A percentile compares a stretch with the other conserved stretches of the same genome.
phyloP scores from a whole-genome alignment of 2,888 invertebrate genomes.

The Macaria liturata region DNA sequence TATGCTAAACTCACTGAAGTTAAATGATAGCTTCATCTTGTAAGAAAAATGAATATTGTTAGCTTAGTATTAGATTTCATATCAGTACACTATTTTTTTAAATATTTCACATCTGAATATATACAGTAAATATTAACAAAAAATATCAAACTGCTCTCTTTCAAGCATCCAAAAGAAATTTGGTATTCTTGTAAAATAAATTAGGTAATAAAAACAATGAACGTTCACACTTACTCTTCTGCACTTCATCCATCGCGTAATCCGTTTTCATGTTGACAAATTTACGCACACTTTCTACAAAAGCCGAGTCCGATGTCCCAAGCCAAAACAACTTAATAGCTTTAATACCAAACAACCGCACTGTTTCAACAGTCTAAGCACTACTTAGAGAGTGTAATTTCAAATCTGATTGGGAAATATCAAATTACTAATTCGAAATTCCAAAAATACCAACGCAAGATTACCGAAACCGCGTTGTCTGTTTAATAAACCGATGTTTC shows the following conservation, averaged over 20 bases:
- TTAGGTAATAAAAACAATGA: slow-evolving; percentile 2
- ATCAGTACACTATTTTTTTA: no score
- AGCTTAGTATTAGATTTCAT: no score
- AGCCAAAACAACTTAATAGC: slow-evolving; percentile 18
- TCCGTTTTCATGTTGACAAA: slow-evolving; percentile 77
- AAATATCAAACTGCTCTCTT: no score
- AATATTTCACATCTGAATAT: no score
- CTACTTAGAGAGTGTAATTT: slow-evolving; percentile 59
- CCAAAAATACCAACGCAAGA: slow-evolving; percentile 41
- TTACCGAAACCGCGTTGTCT: slow-evolving; percentile 13
- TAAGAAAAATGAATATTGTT: no score
- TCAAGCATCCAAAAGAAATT: no score
- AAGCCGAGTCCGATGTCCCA: slow-evolving; percentile 45
- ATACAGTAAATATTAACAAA: no score
- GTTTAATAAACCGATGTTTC: not conserved
- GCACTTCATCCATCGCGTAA: slow-evolving; percentile 81
- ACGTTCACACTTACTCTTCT: slow-evolving; percentile 70
- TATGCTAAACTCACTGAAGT: no score
- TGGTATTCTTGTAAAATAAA: no score
- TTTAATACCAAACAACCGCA: slow-evolving; percentile 57
- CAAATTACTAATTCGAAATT: slow-evolving; percentile 34
- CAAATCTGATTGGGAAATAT: slow-evolving; percentile 54
- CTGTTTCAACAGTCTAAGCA: slow-evolving; percentile 55
- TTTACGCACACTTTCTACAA: slow-evolving; percentile 61
- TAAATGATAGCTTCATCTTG: no score